phyloP scores from a whole-genome alignment of 2,797 vertebrate species.

The Xenops minutus region DNA sequence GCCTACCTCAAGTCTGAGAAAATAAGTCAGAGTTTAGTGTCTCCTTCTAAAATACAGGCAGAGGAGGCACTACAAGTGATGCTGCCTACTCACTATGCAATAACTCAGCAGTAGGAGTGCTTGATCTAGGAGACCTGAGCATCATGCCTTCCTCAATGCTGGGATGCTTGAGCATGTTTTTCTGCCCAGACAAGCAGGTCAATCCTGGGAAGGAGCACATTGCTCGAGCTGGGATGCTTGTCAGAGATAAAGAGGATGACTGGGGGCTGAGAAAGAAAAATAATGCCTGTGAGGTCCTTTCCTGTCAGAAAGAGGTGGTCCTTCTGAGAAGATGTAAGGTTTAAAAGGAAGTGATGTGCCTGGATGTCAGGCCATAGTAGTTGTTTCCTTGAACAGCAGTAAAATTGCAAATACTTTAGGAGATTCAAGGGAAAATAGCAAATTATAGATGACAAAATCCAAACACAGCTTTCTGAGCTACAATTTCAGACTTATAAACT shows the following conservation, averaged over 20 bases:
- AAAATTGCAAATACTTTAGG: background rate
- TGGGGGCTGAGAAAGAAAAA: background rate
- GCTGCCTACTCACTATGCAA: background rate
- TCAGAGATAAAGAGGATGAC: background rate
- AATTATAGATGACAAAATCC: background rate
- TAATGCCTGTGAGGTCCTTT: background rate
- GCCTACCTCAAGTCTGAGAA: background rate
- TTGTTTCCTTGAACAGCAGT: background rate
- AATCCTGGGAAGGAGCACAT: rapidly evolving
- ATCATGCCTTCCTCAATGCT: background rate
- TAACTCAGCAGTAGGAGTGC: rapidly evolving
- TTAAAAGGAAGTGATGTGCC: background rate
- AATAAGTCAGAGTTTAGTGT: background rate
- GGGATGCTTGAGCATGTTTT: background rate
- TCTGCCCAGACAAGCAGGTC: background rate
- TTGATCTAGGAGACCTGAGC: background rate
- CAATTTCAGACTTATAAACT: background rate
- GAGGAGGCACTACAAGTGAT: background rate
- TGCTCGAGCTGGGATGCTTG: background rate
- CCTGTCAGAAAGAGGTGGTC: background rate
- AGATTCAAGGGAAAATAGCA: background rate
- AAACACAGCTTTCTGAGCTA: background rate
- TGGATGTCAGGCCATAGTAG: background rate
- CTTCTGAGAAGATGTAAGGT: background rate
- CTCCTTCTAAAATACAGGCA: background rate